Evolutionary conservation across 2,113 vertebrate genomes (phyloP).

Genomic region (Hymenochirus boettgeri): DNA sequence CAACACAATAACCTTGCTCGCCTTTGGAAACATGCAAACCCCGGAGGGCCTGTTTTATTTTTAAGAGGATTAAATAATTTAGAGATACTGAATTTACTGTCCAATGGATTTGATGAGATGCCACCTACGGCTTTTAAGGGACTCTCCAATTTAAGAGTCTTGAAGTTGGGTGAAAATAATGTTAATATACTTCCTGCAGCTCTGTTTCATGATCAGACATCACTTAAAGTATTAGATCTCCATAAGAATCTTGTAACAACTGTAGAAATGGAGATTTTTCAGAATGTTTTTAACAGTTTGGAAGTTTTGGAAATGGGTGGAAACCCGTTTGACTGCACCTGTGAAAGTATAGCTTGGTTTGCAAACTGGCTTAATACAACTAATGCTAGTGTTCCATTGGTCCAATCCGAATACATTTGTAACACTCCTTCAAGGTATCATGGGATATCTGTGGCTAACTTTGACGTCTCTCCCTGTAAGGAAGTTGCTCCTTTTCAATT

Average conservation of each 20-base stretch:
- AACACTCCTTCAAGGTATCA: conserved; percentile 85
- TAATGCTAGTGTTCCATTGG: conserved; percentile 58
- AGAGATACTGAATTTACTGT: conserved; percentile 70
- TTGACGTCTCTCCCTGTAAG: conserved; percentile 82
- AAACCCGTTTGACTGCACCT: conserved; percentile 96
- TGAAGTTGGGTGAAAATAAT: conserved; percentile 76
- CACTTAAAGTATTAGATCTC: conserved; percentile 67
- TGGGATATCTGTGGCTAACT: conserved; percentile 64
- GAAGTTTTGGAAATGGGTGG: conserved; percentile 69
- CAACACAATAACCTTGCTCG: conserved; percentile 93
- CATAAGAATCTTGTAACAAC: conserved; percentile 88
- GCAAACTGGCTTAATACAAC: conserved; percentile 78
- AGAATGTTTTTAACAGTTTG: conserved; percentile 66
- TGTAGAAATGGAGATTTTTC: conserved; percentile 74
- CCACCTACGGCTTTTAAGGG: conserved; percentile 68
- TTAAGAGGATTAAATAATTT: conserved; percentile 66
- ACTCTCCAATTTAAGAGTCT: conserved; percentile 61
- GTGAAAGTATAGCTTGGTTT: conserved; percentile 93
- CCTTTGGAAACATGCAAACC: conserved; percentile 83
- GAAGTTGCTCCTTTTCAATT: conserved; percentile 81
- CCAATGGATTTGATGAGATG: conserved; percentile 89
- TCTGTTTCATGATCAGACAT: conserved; percentile 73
- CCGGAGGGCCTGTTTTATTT: conserved; percentile 79
- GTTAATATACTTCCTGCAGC: conserved; percentile 69
- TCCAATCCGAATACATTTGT: conserved; percentile 70